Evolutionary conservation across 2,888 invertebrate genomes (phyloP).

Genomic region (Pteria penguin): DNA sequence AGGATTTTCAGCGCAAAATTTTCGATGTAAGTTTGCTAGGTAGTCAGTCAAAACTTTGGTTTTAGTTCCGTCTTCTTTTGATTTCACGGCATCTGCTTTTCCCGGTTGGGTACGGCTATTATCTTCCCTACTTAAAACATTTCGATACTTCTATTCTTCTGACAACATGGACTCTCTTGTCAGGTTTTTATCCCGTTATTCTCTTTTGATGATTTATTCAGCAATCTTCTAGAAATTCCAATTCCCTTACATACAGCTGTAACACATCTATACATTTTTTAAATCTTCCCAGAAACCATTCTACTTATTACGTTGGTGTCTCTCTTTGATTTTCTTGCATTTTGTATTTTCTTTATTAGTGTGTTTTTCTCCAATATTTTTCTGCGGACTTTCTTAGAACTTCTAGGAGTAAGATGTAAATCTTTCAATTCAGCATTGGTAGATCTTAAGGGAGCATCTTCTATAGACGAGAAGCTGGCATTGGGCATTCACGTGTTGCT

Average conservation of each 20-base stretch:
- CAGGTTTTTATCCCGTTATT: not conserved
- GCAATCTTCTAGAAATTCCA: not conserved
- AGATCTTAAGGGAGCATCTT: not conserved
- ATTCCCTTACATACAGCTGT: not conserved
- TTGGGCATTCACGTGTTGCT: too few relatives aligned
- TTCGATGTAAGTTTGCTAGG: slow-evolving; percentile 37
- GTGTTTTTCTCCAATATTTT: not conserved
- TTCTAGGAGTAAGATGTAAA: not conserved
- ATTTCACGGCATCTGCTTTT: slow-evolving; percentile 25
- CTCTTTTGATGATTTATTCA: not conserved
- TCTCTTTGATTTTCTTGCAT: not conserved
- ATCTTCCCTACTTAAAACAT: slow-evolving; percentile 38
- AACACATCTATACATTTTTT: not conserved
- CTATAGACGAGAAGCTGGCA: too few relatives aligned
- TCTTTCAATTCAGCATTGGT: not conserved
- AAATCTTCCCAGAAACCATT: not conserved
- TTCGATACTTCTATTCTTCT: not conserved
- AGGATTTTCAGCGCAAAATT: slow-evolving; percentile 43
- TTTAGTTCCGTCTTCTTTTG: slow-evolving; percentile 23
- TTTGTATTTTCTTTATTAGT: not conserved
- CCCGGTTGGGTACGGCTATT: slow-evolving; percentile 33
- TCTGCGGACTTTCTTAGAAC: too few relatives aligned
- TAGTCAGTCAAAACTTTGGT: slow-evolving; percentile 37
- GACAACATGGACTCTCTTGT: not conserved
- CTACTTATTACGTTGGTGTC: not conserved